Conservation (phyloP, 2,888 invertebrate genomes). For the Drosophila emarginata region DNA sequence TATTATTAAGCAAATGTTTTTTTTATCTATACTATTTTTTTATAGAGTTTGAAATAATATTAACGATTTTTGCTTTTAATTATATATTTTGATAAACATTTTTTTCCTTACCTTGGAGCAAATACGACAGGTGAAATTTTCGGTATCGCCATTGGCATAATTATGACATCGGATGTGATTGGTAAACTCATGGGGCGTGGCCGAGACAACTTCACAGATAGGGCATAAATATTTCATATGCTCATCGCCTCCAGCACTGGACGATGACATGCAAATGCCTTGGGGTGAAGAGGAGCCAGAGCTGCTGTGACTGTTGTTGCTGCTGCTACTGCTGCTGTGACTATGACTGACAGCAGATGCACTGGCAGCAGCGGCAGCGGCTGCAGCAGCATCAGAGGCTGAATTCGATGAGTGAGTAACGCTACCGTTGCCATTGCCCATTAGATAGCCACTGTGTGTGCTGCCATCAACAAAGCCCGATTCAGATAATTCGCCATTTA, state of each 20-base stretch:
- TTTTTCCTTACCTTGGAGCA: conserved; percentile 81
- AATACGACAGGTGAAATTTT: conserved; percentile 83
- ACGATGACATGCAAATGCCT: conserved; percentile 58
- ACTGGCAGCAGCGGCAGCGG: conserved; percentile 23
- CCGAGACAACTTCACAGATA: conserved; percentile 86
- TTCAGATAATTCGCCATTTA: conserved; percentile 62
- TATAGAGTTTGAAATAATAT: too few species aligned
- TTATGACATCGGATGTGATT: conserved; percentile 87
- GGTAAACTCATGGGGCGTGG: conserved; percentile 87
- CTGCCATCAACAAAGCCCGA: conserved; percentile 82
- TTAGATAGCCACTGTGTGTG: conserved; percentile 66
- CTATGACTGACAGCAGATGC: neutral
- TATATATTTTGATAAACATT: neutral
- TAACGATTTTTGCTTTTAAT: too few species aligned
- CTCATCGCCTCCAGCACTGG: conserved; percentile 80
- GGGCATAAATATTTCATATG: conserved; percentile 85
- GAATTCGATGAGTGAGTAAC: conserved; percentile 11
- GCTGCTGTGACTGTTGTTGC: conserved; percentile 55
- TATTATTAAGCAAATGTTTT: too few species aligned
- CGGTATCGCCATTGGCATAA: conserved; percentile 83
- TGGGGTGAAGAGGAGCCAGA: conserved; percentile 80
- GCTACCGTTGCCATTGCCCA: conserved; percentile 48
- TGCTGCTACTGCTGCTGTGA: conserved; percentile 11
- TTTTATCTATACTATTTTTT: too few species aligned
- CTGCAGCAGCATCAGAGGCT: conserved; percentile 30